A percentile compares a stretch with the other conserved stretches of the same genome.
Evolutionary conservation across 2,797 vertebrate species (phyloP).

Genomic region (Dipus sagitta): DNA sequence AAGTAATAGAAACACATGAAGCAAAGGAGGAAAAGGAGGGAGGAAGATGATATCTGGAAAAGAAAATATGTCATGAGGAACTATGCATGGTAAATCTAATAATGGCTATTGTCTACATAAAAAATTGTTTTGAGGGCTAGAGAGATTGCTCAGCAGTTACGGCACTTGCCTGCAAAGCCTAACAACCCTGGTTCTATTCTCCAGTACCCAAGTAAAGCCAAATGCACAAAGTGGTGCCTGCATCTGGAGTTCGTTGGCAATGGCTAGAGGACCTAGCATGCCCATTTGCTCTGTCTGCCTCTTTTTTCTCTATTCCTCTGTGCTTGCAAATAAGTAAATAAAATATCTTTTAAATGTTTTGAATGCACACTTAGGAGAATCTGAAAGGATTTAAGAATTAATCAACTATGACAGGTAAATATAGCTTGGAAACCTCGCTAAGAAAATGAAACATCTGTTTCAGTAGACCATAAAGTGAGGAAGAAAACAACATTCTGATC

Average conservation of each 20-base stretch:
- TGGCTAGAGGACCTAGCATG: too few relatives aligned
- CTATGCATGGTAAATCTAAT: not conserved
- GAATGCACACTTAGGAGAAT: not conserved
- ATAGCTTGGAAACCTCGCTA: not conserved
- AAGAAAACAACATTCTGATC: not conserved
- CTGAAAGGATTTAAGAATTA: not conserved
- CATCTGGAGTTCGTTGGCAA: too few relatives aligned
- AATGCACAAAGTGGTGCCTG: too few relatives aligned
- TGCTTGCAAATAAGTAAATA: too few relatives aligned
- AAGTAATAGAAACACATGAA: not conserved
- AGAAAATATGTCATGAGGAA: not conserved
- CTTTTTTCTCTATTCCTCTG: too few relatives aligned
- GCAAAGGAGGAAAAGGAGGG: not conserved
- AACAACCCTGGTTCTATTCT: too few relatives aligned
- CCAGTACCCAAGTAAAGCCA: too few relatives aligned
- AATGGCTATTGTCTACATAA: not conserved
- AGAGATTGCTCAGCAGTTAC: too few relatives aligned
- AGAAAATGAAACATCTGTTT: not conserved
- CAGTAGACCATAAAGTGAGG: not conserved
- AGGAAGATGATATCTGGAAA: not conserved
- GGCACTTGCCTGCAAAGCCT: too few relatives aligned
- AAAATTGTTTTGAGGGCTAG: constrained; percentile 1
- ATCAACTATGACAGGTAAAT: not conserved
- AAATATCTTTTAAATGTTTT: not conserved
- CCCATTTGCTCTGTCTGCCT: too few relatives aligned